A percentile compares a stretch with the other conserved stretches of the same genome.
Conservation (phyloP, 2,113 vertebrate species). For the Sterrhoptilus dennistouni region DNA sequence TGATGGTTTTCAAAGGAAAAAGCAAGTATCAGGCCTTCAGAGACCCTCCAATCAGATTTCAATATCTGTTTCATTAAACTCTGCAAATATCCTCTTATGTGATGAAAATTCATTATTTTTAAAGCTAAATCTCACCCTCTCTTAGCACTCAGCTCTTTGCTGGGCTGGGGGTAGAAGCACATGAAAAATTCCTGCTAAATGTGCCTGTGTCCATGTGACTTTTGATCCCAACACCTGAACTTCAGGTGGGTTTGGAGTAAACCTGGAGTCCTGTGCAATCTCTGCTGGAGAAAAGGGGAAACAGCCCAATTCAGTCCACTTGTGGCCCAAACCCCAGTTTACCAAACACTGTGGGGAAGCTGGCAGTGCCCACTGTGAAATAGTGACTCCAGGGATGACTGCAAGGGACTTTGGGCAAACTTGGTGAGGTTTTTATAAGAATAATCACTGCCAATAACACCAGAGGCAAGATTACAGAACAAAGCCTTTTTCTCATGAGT, state of each 20-base stretch:
- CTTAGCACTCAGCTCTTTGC: background rate
- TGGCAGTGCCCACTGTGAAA: background rate
- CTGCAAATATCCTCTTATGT: background rate
- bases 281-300: background rate
- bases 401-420: background rate
- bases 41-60: background rate
- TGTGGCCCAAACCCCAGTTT: background rate
- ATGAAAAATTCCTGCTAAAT: background rate
- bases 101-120: background rate
- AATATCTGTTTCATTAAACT: background rate
- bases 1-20: background rate
- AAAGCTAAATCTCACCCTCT: background rate
- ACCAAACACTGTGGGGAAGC: background rate
- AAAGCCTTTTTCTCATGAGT: conserved; percentile 61
- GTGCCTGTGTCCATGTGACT: background rate
- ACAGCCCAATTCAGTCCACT: fast-evolving
- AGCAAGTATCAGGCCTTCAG: background rate
- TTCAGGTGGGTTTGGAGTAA: background rate
- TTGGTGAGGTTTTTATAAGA: background rate
- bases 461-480: conserved; percentile 30
- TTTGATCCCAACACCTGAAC: background rate
- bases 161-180: fast-evolving
- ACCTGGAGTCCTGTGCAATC: background rate
- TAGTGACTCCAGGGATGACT: background rate
- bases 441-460: background rate